Conservation (phyloP, 2,113 vertebrate genomes). For the Tyto alba region DNA sequence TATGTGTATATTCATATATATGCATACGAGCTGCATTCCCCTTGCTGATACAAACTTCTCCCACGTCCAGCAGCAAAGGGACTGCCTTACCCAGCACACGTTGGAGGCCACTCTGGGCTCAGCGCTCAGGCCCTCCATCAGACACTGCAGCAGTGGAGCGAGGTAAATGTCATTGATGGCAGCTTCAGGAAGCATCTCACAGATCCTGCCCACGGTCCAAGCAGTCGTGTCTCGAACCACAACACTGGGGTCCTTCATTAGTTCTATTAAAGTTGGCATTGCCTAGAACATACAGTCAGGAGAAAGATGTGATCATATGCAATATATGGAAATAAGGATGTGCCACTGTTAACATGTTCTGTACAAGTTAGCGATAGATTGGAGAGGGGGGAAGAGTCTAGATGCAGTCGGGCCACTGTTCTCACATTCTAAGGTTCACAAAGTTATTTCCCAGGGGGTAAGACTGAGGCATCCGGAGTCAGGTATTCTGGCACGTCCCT, state of each 20-base stretch:
- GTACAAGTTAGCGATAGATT: accelerated
- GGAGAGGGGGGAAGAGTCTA: neutral
- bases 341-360: accelerated
- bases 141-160: conserved; percentile 89
- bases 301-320: accelerated
- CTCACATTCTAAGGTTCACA: neutral
- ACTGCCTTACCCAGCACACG: conserved; percentile 92
- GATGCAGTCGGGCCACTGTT: neutral
- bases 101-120: conserved; percentile 96
- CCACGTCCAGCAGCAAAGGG: accelerated
- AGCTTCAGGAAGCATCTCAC: conserved; percentile 93
- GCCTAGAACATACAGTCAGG: conserved; percentile 66
- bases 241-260: conserved; percentile 98
- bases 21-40: accelerated
- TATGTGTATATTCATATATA: accelerated
- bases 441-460: neutral
- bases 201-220: conserved; percentile 96
- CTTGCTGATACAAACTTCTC: accelerated
- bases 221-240: conserved; percentile 97
- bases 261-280: conserved; percentile 94
- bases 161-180: conserved; percentile 96
- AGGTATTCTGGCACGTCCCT: neutral
- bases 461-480: neutral
- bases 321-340: accelerated
- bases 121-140: conserved; percentile 93